These are phyloP conservation scores for Drosophila atripex DNA, from an alignment of 2,888 invertebrate genomes.

Conservation along the genomic window DNA sequence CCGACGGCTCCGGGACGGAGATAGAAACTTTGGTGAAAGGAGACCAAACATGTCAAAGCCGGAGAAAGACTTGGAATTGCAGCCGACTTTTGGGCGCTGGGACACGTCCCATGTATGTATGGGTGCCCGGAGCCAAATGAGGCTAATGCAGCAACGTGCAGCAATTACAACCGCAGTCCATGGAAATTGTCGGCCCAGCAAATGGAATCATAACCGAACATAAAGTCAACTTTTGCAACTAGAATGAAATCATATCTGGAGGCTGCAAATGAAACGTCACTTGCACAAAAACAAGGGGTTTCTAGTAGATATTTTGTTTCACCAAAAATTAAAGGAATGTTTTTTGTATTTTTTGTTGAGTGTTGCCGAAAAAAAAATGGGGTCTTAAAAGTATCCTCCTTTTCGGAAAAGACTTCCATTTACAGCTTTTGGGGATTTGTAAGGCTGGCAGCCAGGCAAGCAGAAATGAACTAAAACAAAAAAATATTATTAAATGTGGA, in stretches of 20 bases:
- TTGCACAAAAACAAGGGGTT: neutral
- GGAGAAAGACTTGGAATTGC: conserved; percentile 19
- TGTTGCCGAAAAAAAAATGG: neutral
- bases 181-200: conserved; percentile 30
- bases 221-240: conserved; percentile 14
- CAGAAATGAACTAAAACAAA: conserved; percentile 21
- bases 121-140: conserved; percentile 29
- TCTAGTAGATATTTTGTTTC: neutral
- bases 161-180: conserved; percentile 45
- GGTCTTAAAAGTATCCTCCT: neutral
- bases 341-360: no score
- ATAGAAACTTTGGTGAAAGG: conserved; percentile 22
- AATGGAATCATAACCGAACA: conserved; percentile 35
- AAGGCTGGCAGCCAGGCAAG: conserved; percentile 9
- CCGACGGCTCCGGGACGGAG: neutral
- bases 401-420: conserved; percentile 19
- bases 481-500: conserved; percentile 34
- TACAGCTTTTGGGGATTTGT: conserved; percentile 39
- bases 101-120: conserved; percentile 40
- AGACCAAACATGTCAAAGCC: conserved; percentile 37
- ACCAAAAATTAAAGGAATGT: no score
- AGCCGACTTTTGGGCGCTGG: conserved; percentile 38
- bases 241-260: conserved; percentile 5
- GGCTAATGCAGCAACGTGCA: conserved; percentile 47
- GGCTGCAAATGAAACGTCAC: neutral